Evolutionary conservation across 2,113 vertebrate genomes (phyloP).

Genomic region (Hylia prasina): DNA sequence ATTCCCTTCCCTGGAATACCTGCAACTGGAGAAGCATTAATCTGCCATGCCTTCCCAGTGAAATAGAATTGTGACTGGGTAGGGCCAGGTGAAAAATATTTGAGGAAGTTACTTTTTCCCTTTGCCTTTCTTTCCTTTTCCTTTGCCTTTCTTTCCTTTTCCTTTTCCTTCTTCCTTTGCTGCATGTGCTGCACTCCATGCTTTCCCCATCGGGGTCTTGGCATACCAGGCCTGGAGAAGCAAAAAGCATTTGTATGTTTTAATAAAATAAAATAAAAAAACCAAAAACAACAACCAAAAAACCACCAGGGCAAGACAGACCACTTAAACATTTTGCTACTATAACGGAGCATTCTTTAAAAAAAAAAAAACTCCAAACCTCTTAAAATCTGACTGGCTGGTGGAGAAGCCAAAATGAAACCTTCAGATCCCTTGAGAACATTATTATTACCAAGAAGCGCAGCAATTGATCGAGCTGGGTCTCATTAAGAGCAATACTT

Average conservation of each 20-base stretch:
- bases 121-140: slow-evolving; percentile 8
- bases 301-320: background rate
- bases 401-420: background rate
- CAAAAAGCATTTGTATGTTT: background rate
- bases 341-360: background rate
- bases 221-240: slow-evolving; percentile 78
- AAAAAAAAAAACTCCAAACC: background rate
- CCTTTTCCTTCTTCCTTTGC: background rate
- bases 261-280: background rate
- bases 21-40: background rate
- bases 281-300: too few relatives aligned
- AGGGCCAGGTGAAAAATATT: background rate
- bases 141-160: background rate
- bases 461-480: background rate
- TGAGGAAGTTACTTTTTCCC: background rate
- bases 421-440: background rate
- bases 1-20: background rate
- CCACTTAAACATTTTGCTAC: background rate
- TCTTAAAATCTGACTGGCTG: background rate
- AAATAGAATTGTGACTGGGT: background rate
- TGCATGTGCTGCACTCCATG: slow-evolving; percentile 16
- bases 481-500: slow-evolving; percentile 40
- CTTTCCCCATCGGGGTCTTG: slow-evolving; percentile 78
- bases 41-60: background rate
- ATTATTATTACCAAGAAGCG: background rate